Evolutionary conservation across 2,888 invertebrate genomes (phyloP).

Genomic region (Sepiola atlantica): DNA sequence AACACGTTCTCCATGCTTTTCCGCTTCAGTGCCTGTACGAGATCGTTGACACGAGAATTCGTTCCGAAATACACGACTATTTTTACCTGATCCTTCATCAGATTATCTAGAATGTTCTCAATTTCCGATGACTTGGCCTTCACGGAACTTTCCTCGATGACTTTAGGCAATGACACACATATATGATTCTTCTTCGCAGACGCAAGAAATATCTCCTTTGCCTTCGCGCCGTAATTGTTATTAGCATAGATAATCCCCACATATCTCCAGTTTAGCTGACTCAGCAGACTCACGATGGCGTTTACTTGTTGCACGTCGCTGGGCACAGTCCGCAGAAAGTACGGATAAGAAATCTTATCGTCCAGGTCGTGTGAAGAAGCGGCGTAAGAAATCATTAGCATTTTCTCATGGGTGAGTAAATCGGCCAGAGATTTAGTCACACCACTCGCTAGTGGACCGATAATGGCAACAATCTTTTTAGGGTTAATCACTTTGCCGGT

Average conservation of each 20-base stretch:
- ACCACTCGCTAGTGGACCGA: conserved; percentile 76
- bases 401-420: conserved; percentile 60
- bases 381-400: conserved; percentile 66
- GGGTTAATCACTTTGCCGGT: conserved; percentile 53
- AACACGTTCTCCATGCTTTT: conserved; percentile 53
- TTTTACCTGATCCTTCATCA: conserved; percentile 55
- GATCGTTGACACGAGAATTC: conserved; percentile 56
- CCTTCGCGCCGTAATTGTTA: conserved; percentile 69
- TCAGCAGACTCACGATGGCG: conserved; percentile 63
- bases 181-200: conserved; percentile 58
- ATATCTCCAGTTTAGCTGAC: conserved; percentile 64
- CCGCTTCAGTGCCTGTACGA: conserved; percentile 56
- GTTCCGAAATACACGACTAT: conserved; percentile 70
- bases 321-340: conserved; percentile 69
- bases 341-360: conserved; percentile 65
- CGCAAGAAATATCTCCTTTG: conserved; percentile 59
- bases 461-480: conserved; percentile 74
- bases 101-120: conserved; percentile 50
- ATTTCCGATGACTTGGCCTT: conserved; percentile 47
- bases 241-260: conserved; percentile 66
- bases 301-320: conserved; percentile 67
- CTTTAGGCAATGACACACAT: conserved; percentile 62
- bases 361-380: conserved; percentile 67
- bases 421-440: conserved; percentile 62
- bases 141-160: conserved; percentile 55